Evolutionary conservation across 2,113 vertebrate species (phyloP), one percentile per base, ranked within the genome.

Genomic region (Anser cygnoides): DNA sequence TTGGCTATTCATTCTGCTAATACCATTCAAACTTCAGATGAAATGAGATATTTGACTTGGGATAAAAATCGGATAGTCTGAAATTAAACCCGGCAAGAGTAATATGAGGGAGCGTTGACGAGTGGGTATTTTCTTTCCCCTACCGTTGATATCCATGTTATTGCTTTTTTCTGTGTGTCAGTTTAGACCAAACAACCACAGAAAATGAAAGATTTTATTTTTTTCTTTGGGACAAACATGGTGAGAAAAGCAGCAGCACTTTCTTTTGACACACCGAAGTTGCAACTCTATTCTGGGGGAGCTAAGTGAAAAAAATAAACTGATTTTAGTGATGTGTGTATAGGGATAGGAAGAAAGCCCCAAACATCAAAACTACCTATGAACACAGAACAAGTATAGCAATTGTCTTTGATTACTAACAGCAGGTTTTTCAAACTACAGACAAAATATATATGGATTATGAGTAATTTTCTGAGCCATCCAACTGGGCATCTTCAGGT

Each of bases 11-110:
- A n/a, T 92, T 75, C 71, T 71, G 66, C 19, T 90, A 91, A 85
- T 88, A 31, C 26, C n/a, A 31, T 43, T 54, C 41, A 93, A 82
- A 85, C 70, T 62, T 76, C 31, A 62, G 59, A 70, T 50, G 28
- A 91, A 89, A 92, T 90, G n/a, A 93, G 80, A 62, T 91, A 75
- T 85, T 94, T 91, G 92, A 88, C 65, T 50, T 84, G 52, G 75
- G 79, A 74, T 93, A 87, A 96, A 91, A 83, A 83, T 46, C 1
- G 1, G 67, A 70, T 41, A 46, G 37, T 68, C 72, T 87, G 90
- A 95, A 87, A 94, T 87, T 84, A 95, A 95, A 95, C 68, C 74
- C 78, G 55, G 15, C 37, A 90, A 66, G 59, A 62, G 44, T 73
- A 85, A 62, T 82, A 79, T 26, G 21, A 78, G 23, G n/a, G 14